Conservation (phyloP, 2,888 invertebrate genomes). For the Andrena bucephala region DNA sequence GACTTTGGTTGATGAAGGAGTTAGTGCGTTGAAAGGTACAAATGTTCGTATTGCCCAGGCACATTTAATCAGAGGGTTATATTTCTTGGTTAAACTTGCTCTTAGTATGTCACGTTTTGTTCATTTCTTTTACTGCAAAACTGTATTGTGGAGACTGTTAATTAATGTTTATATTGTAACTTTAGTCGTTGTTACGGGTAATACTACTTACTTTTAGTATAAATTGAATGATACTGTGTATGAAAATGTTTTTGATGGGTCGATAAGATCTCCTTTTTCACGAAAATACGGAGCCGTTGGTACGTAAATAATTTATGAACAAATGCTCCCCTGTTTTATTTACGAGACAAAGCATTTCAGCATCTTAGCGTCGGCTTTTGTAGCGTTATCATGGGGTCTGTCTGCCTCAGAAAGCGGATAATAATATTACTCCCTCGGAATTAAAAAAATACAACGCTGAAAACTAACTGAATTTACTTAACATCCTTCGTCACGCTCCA, state of each 20-base stretch:
- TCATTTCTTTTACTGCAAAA: too few species aligned
- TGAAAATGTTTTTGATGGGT: neutral
- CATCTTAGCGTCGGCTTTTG: conserved; percentile 16
- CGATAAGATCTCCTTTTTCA: neutral
- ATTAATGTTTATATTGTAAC: too few species aligned
- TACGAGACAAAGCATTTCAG: conserved; percentile 17
- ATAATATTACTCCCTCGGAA: conserved; percentile 6
- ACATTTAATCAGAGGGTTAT: neutral
- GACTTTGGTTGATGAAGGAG: neutral
- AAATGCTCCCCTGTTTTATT: neutral
- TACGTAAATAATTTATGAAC: neutral
- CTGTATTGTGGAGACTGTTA: too few species aligned
- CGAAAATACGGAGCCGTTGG: neutral
- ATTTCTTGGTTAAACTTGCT: neutral
- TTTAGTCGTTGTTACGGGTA: too few species aligned
- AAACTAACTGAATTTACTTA: conserved; percentile 1
- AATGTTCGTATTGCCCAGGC: too few species aligned
- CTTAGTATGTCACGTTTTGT: neutral
- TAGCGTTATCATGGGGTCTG: neutral
- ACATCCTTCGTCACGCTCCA: neutral
- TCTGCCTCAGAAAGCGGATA: neutral
- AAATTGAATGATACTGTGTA: too few species aligned
- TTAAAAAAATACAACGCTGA: conserved; percentile 1
- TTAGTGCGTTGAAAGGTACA: neutral
- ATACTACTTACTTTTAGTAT: too few species aligned